Conservation (phyloP, 2,797 vertebrate species). For the Sebastes melanostomus region DNA sequence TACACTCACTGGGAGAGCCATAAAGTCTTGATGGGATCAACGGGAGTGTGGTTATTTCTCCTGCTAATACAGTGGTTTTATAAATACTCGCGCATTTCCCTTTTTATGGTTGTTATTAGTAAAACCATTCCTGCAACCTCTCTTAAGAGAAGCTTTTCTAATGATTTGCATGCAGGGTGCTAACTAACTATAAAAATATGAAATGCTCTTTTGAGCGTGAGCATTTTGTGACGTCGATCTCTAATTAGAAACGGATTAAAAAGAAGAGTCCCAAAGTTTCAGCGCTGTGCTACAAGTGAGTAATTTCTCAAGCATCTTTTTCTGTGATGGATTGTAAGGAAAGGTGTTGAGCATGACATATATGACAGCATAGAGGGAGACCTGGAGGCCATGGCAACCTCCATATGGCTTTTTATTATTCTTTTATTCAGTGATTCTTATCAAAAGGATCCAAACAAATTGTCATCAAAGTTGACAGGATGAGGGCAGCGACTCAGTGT, state of each 20-base stretch:
- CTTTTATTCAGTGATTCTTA: constrained; percentile 14
- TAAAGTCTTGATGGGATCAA: not conserved
- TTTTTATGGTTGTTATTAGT: not conserved
- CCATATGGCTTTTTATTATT: constrained; percentile 8
- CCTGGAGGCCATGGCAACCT: constrained; percentile 6
- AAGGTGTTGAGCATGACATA: not conserved
- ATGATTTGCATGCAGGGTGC: not conserved
- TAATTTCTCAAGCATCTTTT: not conserved
- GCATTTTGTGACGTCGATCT: not conserved
- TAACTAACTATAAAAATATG: not conserved
- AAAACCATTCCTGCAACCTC: not conserved
- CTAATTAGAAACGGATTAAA: not conserved
- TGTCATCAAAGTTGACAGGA: constrained; percentile 23
- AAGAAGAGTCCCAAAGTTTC: not conserved
- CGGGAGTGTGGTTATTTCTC: not conserved
- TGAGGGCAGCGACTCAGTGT: constrained; percentile 8
- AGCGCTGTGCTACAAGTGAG: not conserved
- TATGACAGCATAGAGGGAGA: not conserved
- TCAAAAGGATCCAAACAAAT: constrained; percentile 31
- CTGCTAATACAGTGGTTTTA: not conserved
- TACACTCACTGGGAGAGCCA: not conserved
- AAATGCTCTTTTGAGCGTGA: not conserved
- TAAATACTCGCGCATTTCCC: not conserved
- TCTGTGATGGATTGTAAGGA: no score
- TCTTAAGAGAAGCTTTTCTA: not conserved